These are phyloP conservation scores for Boloria euphrosyne DNA, from an alignment of 2,888 invertebrate species.

Conservation along the genomic window DNA sequence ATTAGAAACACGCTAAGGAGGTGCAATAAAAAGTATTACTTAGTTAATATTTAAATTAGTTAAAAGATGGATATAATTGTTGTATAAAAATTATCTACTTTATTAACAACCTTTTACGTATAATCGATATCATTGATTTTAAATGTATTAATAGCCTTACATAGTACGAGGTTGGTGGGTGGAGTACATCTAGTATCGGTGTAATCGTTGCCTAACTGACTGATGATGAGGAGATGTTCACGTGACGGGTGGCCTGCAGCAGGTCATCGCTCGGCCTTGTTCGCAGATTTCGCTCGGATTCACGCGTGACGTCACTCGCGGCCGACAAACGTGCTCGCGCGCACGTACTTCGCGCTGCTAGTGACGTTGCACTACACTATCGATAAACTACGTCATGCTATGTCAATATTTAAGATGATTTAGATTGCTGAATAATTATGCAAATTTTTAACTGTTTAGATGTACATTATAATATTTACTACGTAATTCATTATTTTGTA, in stretches of 20 bases:
- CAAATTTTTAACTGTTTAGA: no score
- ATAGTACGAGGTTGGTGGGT: not conserved
- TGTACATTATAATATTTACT: no score
- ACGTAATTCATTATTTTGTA: no score
- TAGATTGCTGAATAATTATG: not conserved
- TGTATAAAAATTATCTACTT: no score
- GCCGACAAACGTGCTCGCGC: slow-evolving; percentile 60
- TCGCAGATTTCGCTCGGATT: slow-evolving; percentile 63
- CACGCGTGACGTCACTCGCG: slow-evolving; percentile 55
- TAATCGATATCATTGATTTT: no score
- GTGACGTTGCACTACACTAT: slow-evolving; percentile 53
- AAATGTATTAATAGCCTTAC: no score
- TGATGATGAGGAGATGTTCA: slow-evolving; percentile 17
- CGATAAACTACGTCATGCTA: slow-evolving; percentile 7
- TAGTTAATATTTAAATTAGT: no score
- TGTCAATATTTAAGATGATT: not conserved
- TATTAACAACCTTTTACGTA: no score
- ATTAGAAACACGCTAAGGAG: no score
- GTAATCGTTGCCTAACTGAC: not conserved
- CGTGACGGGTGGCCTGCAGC: slow-evolving; percentile 25
- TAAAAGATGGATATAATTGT: no score
- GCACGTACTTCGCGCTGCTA: slow-evolving; percentile 63
- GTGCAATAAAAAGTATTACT: no score
- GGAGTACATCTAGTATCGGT: not conserved
- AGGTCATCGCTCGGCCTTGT: slow-evolving; percentile 76